phyloP scores from a whole-genome alignment of 2,113 vertebrate genomes.

The Apodemus speciosus region DNA sequence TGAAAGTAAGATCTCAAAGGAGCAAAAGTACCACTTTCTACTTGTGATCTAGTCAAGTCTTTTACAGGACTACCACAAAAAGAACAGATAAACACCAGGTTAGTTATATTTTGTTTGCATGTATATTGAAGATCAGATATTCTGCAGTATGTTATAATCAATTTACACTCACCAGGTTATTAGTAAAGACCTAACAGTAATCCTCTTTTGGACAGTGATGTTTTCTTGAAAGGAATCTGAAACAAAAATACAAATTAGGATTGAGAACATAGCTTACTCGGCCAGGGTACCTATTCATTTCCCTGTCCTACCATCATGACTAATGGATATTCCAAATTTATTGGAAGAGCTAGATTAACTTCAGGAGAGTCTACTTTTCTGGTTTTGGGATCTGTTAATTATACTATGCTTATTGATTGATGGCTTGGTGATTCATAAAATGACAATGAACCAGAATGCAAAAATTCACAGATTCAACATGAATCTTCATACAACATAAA shows the following conservation, averaged over 20 bases:
- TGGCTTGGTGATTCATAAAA: neutral
- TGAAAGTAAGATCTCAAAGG: neutral
- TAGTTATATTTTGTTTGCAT: neutral
- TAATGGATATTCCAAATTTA: neutral
- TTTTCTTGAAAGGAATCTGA: neutral
- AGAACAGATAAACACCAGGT: neutral
- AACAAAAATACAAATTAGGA: neutral
- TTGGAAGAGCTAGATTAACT: neutral
- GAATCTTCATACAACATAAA: neutral
- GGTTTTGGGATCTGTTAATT: neutral
- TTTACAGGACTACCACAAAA: neutral
- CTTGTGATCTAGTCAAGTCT: neutral
- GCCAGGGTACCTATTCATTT: neutral
- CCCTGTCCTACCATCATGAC: neutral
- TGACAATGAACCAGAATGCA: neutral
- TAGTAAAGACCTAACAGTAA: neutral
- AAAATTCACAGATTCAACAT: neutral
- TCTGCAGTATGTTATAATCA: neutral
- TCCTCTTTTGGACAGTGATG: neutral
- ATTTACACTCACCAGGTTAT: neutral
- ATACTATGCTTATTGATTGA: neutral
- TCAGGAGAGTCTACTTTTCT: neutral
- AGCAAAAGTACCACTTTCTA: neutral
- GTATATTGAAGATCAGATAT: neutral
- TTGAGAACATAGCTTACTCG: neutral